These are phyloP conservation scores for Pogonomyrmex californicus DNA, from an alignment of 1,140 invertebrate species.

Conservation along the genomic window DNA sequence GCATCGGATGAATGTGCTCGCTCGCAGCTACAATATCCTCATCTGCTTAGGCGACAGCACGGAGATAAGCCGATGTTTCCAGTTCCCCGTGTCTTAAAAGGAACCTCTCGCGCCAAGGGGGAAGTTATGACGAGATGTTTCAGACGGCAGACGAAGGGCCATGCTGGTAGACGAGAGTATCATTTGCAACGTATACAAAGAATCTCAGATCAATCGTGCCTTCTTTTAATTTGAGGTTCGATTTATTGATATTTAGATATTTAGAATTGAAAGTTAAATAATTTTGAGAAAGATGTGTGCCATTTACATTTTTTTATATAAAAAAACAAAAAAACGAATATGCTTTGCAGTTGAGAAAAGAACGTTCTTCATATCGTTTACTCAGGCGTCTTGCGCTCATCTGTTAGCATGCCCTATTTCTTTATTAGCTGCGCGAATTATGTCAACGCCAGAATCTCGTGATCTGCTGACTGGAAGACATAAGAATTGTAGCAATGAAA, in stretches of 20 bases:
- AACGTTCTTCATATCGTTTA: background rate
- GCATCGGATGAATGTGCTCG: conserved; percentile 37
- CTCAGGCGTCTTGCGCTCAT: background rate
- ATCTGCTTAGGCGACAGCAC: conserved; percentile 34
- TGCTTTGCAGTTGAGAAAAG: background rate
- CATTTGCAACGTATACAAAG: background rate
- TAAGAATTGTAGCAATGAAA: background rate
- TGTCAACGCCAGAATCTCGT: background rate
- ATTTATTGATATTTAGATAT: background rate
- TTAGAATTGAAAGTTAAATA: background rate
- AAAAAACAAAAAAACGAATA: background rate
- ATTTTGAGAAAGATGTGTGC: background rate
- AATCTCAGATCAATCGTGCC: background rate
- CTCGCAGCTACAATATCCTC: conserved; percentile 27
- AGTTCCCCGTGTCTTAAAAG: conserved; percentile 54
- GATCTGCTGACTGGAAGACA: background rate
- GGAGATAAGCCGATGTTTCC: conserved; percentile 59
- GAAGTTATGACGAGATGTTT: conserved; percentile 27
- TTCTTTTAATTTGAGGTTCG: background rate
- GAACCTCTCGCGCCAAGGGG: background rate
- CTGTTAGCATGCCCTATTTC: background rate
- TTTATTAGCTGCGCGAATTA: conserved; percentile 4
- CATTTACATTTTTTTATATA: background rate
- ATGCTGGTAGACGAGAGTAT: conserved; percentile 11
- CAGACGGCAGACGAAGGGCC: no score